Percentiles rank a stretch among this genome's conserved stretches.
These are phyloP conservation scores for Ceratotherium simum DNA, from an alignment of 2,113 vertebrate species.

Conservation along the genomic window DNA sequence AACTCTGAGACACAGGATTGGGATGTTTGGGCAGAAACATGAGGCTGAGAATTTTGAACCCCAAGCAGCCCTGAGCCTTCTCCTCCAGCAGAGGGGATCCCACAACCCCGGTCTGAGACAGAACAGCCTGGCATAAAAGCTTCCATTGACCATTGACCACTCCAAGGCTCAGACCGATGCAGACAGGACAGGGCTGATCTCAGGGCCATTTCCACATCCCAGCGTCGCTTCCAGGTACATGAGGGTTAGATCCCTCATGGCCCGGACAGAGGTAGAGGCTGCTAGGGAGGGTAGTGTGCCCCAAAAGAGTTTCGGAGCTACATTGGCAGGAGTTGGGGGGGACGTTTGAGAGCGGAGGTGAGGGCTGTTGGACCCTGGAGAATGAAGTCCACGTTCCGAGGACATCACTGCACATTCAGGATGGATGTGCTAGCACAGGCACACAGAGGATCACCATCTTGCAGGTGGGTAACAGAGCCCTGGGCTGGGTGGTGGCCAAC, in stretches of 20 bases:
- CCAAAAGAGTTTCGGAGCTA: background rate
- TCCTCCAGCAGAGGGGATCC: background rate
- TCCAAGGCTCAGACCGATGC: accelerated
- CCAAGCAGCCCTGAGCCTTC: background rate
- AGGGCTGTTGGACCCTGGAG: background rate
- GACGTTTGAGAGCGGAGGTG: accelerated
- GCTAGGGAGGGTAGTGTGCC: background rate
- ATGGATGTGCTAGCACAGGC: background rate
- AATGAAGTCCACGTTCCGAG: background rate
- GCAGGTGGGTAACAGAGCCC: no score
- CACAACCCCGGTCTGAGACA: background rate
- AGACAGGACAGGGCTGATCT: background rate
- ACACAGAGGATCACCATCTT: accelerated
- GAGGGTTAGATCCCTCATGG: background rate
- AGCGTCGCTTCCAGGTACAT: background rate
- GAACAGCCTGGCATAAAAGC: background rate
- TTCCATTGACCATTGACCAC: background rate
- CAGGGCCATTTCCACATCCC: background rate
- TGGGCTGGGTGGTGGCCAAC: accelerated
- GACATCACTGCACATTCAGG: background rate
- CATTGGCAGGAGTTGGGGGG: background rate
- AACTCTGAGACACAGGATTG: background rate
- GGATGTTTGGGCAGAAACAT: background rate
- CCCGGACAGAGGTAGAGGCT: no score
- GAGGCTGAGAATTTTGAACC: background rate